Evolutionary conservation across 2,113 vertebrate genomes (phyloP), one percentile per base, ranked within the genome.

Genomic region (Rhodinocichla rosea): DNA sequence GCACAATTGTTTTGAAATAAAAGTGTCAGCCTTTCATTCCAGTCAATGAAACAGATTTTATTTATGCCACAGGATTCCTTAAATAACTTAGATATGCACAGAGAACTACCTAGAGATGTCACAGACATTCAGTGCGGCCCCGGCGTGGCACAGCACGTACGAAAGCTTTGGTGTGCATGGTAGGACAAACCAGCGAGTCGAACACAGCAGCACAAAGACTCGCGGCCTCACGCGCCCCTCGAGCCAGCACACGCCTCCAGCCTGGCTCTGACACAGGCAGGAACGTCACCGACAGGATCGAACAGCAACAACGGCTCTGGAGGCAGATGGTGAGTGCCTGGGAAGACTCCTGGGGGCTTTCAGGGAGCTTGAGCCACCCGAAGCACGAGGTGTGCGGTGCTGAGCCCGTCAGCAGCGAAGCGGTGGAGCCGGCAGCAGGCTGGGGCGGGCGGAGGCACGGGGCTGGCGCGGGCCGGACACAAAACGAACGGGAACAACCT

Each of bases 21-120:
- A 83, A 15, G 5, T 2, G 22, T 77, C 56, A 70, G 87, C 42
- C 42, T 42, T 52, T 55, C 19, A 30, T 21, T 44, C 64, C 94
- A 91, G 94, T 92, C 92, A 87, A 93, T 94, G 47, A 94, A 63
- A 95, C 84, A 96, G 93, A 93, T 90, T 98, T 98, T 98, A 98
- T 97, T 98, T 73, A 94, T 67, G 94, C 89, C 33, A 95, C 96
- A 90, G 79, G 79, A 62, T 74, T 95, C 94, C 52, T 85, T 50
- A 64, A 94, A 97, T 79, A 95, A 95, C 73, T 87, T 60, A 67
- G 79, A 90, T 77, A 74, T 37, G 83, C 91, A 83, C 70, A 63
- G 55, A 84, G 63, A 93, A 75, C 92, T 92, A 93, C 89, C 91
- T 86, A 94, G 56, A 95, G 80, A 50, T 69, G 75, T 77, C 69